These are phyloP conservation scores for Notarius lentiginosus DNA, from an alignment of 2,113 vertebrate genomes.

Conservation along the genomic window DNA sequence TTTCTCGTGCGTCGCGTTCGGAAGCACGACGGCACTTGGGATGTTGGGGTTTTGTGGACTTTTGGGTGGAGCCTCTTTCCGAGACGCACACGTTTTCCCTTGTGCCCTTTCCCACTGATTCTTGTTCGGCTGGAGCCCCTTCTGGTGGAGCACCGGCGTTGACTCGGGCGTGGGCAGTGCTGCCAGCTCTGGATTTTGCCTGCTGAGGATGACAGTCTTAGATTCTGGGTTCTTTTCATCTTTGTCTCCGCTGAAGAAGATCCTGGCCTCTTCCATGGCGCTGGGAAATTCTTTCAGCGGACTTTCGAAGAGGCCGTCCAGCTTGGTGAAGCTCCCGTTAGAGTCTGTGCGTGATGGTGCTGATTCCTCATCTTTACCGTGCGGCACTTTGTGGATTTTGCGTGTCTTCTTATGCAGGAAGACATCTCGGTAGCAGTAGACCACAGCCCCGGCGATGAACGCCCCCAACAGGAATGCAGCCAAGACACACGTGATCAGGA, in stretches of 20 bases:
- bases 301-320: slow-evolving; percentile 93
- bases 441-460: slow-evolving; percentile 90
- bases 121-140: slow-evolving; percentile 88
- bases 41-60: slow-evolving; percentile 91
- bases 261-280: slow-evolving; percentile 89
- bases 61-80: slow-evolving; percentile 83
- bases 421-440: slow-evolving; percentile 93
- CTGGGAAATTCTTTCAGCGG: slow-evolving; percentile 95
- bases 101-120: slow-evolving; percentile 87
- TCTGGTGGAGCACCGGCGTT: slow-evolving; percentile 93
- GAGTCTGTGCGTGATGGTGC: slow-evolving; percentile 93
- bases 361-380: slow-evolving; percentile 78
- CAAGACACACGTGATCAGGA: slow-evolving; percentile 97
- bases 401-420: slow-evolving; percentile 88
- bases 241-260: slow-evolving; percentile 90
- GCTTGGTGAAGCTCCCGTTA: slow-evolving; percentile 91
- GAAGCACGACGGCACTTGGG: slow-evolving; percentile 94
- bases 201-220: slow-evolving; percentile 84
- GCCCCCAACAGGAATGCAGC: slow-evolving; percentile 95
- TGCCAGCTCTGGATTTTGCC: slow-evolving; percentile 90
- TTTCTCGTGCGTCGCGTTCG: slow-evolving; percentile 94
- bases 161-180: slow-evolving; percentile 95
- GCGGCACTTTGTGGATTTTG: slow-evolving; percentile 79
- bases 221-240: slow-evolving; percentile 82
- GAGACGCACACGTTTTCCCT: slow-evolving; percentile 75